Evolutionary conservation across 2,113 vertebrate genomes (phyloP), one percentile per base, ranked within the genome.

Genomic region (Prochilodus magdalenae): DNA sequence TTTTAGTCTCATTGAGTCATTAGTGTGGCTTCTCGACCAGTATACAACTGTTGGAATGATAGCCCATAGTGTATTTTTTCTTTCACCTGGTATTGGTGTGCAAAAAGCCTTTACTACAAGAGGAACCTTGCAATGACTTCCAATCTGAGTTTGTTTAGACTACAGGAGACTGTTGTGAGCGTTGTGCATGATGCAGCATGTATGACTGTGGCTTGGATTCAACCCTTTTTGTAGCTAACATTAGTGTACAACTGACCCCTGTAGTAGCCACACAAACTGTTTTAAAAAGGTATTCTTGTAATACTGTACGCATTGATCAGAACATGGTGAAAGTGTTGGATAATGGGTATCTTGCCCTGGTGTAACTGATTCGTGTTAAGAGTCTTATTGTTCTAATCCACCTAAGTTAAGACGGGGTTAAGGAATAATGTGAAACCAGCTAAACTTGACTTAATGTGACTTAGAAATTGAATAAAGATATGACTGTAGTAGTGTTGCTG

Each of bases 331-430:
- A 51, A 4, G 13, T 51, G 49, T 13, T 51, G 16, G 49, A 14
- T 51, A 51, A 51, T 16, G 1, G 14, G 49, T 51, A 18, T 51
- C 49, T 51, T 51, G 49, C 14, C 4, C 49, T 16, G 60, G 70
- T 81, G 71, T 55, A 63, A 81, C 36, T 81, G 55, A 81, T 74
- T 59, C 20, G 71, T 66, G 6, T 66, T 74, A 81, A 65, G 51
- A 40, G 71, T 55, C 36, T 81, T 81, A 81, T 63, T 47, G 70
- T 36, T 15, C 59, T 81, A 81, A 74, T 53, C 79, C 60, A 44
- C 40, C 11, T 44, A 8, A 8, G 40, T 80, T 65, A 40, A 22
- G 20, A 18, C 51, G 65, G 59, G 70, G 57, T 73, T 73, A 65
- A 65, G 40, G 40, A 44, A 44, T 44, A 44, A 44, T 44, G 40